These are phyloP conservation scores for Betta splendens DNA, from an alignment of 2,797 vertebrate genomes.

Conservation along the genomic window DNA sequence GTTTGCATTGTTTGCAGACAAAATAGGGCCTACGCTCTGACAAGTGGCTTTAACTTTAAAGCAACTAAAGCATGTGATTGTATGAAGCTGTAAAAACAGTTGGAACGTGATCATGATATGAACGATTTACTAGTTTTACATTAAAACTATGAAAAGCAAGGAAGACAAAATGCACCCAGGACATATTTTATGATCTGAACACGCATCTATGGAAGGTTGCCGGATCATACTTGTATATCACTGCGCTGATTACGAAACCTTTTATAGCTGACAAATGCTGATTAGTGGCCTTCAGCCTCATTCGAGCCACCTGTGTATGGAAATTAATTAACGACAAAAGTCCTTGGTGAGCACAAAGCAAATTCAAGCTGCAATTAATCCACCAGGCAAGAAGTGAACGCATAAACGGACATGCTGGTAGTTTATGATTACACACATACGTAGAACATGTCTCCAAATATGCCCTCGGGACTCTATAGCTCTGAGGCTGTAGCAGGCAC, in stretches of 20 bases:
- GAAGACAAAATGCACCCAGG: background rate
- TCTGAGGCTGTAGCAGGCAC: background rate
- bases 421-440: slow-evolving; percentile 6
- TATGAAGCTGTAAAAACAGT: background rate
- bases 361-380: slow-evolving; percentile 38
- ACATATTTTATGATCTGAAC: background rate
- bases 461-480: slow-evolving; percentile 2
- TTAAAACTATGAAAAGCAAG: background rate
- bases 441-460: background rate
- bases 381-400: slow-evolving; percentile 31
- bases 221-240: slow-evolving; percentile 22
- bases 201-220: background rate
- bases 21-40: background rate
- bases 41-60: slow-evolving; percentile 27
- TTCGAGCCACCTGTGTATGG: slow-evolving; percentile 26
- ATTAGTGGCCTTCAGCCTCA: slow-evolving; percentile 38
- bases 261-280: slow-evolving; percentile 26
- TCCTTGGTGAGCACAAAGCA: slow-evolving; percentile 27
- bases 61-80: slow-evolving; percentile 7
- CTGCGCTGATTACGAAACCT: slow-evolving; percentile 22
- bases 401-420: slow-evolving; percentile 8
- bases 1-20: background rate
- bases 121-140: background rate
- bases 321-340: slow-evolving; percentile 45
- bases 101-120: too few species aligned